Evolutionary conservation across 2,888 invertebrate species (phyloP), one percentile per base, ranked within the genome.

Genomic region (Drosophila prostipennis): DNA sequence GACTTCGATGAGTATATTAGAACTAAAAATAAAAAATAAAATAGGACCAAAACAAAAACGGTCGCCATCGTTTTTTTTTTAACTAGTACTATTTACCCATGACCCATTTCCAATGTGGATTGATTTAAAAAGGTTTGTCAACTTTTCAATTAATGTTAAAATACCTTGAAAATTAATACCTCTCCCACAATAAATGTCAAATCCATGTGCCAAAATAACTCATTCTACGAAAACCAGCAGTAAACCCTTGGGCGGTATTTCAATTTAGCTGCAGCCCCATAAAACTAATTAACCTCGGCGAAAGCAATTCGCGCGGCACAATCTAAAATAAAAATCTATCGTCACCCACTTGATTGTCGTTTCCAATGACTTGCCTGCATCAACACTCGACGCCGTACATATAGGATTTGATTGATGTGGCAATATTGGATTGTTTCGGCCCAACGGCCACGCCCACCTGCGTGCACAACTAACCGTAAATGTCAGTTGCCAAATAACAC

Each of bases 311-410:
- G 34, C 37, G 45, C 16, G 29, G 13, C 45, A 37, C 69, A 55
- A 65, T 65, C 64, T 68, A 34, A 46, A 65, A 65, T 65, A 65
- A 53, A 68, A 65, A 65, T 65, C 64, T 65, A 46, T 68, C 54
- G 65, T 55, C 73, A 73, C 70, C 65, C 70, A 71, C 73, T 71
- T 73, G 70, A 70, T 54, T 52, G 52, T 71, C 71, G 46, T 71
- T 39, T 40, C 59, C 60, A 58, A 52, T 40, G 59, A 71, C 64
- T 64, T 68, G 64, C 13, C 68, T 34, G 16, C 69, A 54, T 53
- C 69, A 68, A 26, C 46, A 46, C 45, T 19, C 23, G 19, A 13
- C 23, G 10, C 39, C n/a, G n/a, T 23, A 11, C 23, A 67, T 34
- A 46, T 40, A 39, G 36, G 19, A 46, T 68, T 73, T 71, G 71